phyloP scores from a whole-genome alignment of 2,888 invertebrate species.

The Rutpela maculata region DNA sequence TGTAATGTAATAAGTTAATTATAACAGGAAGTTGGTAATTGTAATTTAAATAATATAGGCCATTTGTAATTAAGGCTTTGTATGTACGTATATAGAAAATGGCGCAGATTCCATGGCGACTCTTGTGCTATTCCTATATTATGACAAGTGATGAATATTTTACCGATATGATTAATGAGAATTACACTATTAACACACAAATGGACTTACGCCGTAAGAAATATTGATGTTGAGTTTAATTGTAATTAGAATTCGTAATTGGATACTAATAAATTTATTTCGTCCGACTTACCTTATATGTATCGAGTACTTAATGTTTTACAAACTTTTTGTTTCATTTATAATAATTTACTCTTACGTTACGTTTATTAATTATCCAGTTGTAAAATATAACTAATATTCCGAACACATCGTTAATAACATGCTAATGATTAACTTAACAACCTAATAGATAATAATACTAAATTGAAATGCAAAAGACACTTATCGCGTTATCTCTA shows the following conservation, averaged over 20 bases:
- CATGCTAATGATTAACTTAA: neutral
- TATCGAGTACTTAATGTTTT: slow-evolving; percentile 4
- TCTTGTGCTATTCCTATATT: slow-evolving; percentile 37
- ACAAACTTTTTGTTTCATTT: neutral
- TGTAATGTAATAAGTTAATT: slow-evolving; percentile 72
- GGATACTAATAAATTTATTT: slow-evolving; percentile 23
- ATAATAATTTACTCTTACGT: slow-evolving; percentile 2
- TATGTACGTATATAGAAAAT: slow-evolving; percentile 67
- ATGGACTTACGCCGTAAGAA: slow-evolving; percentile 45
- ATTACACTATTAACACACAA: slow-evolving; percentile 57
- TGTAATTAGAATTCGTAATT: slow-evolving; percentile 51
- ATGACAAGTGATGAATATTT: slow-evolving; percentile 62
- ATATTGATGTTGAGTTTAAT: slow-evolving; percentile 54
- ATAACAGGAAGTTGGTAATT: slow-evolving; percentile 72
- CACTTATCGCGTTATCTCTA: neutral
- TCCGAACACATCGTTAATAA: neutral
- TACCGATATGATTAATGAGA: slow-evolving; percentile 66
- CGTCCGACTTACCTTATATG: slow-evolving; percentile 27
- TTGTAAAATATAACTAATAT: slow-evolving; percentile 13
- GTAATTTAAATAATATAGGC: slow-evolving; percentile 73
- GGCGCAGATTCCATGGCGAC: slow-evolving; percentile 57
- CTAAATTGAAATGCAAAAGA: neutral
- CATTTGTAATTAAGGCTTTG: slow-evolving; percentile 71
- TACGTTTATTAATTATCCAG: slow-evolving; percentile 10
- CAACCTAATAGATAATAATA: neutral